Conservation (phyloP, 1,140 invertebrate species). For the Himalopsyche phryganea region DNA sequence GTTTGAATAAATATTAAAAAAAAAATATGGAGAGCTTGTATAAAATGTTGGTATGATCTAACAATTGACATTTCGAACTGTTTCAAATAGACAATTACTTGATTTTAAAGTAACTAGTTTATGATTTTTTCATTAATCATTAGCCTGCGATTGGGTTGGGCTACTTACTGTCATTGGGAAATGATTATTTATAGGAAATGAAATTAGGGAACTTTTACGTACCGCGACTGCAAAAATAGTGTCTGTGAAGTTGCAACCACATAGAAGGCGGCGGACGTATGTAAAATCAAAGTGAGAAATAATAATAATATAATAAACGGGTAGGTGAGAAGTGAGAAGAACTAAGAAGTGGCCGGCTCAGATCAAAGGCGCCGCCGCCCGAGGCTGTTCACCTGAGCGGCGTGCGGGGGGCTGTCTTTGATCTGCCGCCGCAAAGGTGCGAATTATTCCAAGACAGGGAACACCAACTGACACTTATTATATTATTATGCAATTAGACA, state of each 20-base stretch:
- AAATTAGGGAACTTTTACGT: background rate
- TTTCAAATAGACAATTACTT: too few relatives aligned
- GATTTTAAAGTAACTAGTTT: too few relatives aligned
- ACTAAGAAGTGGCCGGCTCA: constrained; percentile 6
- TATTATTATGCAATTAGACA: too few relatives aligned
- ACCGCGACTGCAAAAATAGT: background rate
- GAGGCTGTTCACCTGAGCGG: background rate
- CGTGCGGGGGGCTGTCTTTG: constrained; percentile 20
- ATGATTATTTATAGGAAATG: too few relatives aligned
- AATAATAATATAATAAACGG: constrained; percentile 32
- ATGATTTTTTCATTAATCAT: too few relatives aligned
- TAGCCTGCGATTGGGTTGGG: too few relatives aligned
- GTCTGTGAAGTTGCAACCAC: constrained; percentile 5
- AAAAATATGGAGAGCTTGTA: too few relatives aligned
- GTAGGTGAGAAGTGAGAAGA: constrained; percentile 19
- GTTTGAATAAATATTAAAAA: too few relatives aligned
- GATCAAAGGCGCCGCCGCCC: constrained; percentile 28
- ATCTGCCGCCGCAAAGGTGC: constrained; percentile 32
- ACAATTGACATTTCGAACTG: too few relatives aligned
- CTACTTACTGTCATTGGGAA: too few relatives aligned
- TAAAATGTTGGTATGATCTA: too few relatives aligned
- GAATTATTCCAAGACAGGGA: constrained; percentile 29
- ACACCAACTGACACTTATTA: constrained; percentile 6
- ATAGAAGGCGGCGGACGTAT: constrained; percentile 10
- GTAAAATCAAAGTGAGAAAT: constrained; percentile 35